Base-by-base conservation (phyloP, 2,797 vertebrate species). In the Denticeps clupeoides region DNA sequence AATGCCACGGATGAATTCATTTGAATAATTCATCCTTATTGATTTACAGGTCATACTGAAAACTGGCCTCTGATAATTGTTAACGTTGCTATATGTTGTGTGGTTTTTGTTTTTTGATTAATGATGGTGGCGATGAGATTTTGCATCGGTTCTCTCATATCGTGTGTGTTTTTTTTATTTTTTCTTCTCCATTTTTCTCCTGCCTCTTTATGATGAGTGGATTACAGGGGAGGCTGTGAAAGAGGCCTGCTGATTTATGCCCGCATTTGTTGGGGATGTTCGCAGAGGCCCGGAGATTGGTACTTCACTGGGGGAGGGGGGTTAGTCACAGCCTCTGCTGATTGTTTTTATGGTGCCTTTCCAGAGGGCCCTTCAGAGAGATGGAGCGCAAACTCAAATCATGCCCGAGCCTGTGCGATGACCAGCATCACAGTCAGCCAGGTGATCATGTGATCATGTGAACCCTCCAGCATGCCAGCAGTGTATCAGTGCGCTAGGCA, bases 271-370 rank as follows among this genome's bases (percentile, higher is more conserved):
- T 48, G 23, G 16, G 16, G 44, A 11, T 16, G 9, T 48, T 45
- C 37, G 24, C 44, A 55, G 56, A 44, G 37, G 48, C 47, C 11
- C 23, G 15, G 43, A 53, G 47, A 55, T 28, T 46, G 60, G 57
- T 56, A 51, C 63, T 65, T 67, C 27, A 38, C 55, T 53, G 47
- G 49, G 47, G 50, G 40, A 44, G 2, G 13, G 15, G 40, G 46
- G 59, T 70, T 69, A 72, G 44, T 69, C 66, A 64, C 47, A 58
- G 48, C 42, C 50, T 53, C 56, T 57, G 23, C 31, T 27, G 52
- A 58, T 60, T 67, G 59, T 63, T 74, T 71, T 73, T 63, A 69
- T 65, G 53, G 52, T 42, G 21, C 22, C 58, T 41, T 49, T 57
- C 60, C 18, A 49, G 60, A 68, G 70, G 54, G 67, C 53, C 47